Evolutionary conservation across 2,888 invertebrate genomes (phyloP), one percentile per base, ranked within the genome.

Genomic region (Eupithecia subfuscata): DNA sequence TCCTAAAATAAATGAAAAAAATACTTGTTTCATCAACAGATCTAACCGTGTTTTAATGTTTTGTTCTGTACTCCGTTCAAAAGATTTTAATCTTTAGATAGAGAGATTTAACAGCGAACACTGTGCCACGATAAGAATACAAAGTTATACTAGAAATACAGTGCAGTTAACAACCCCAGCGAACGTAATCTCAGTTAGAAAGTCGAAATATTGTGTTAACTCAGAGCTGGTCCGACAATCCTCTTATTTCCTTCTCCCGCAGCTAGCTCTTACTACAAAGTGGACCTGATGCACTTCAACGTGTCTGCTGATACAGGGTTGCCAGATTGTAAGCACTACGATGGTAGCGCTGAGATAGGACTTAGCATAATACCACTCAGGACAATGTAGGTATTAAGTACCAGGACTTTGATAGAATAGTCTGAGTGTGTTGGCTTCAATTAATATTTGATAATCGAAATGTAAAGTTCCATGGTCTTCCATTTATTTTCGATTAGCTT

Each of bases 201-300:
- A 63, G 68, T 69, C 65, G 52, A 63, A 75, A 69, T 71, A 75
- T 68, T 65, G 71, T 71, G 71, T 69, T 71, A 71, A 69, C 70
- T 79, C 69, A 22, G 52, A 37, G 70, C 22, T 64, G 73, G 70
- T 77, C 81, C 82, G 80, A 82, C 82, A 85, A 86, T 86, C 84
- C 86, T 83, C 85, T 86, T 86, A 85, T 82, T 83, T 81, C 82
- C 79, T 85, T 88, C 88, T 82, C 81, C 80, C 82, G 80, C 88
- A 87, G 84, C 78, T 79, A 82, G 76, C 81, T 71, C 80, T 79
- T 71, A 71, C 79, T 56, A 73, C 84, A 81, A 84, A 87, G 84
- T 85, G 84, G 84, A 85, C 82, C 77, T 79, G 81, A 84, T 87
- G 85, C 84, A 86, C 84, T 87, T 79, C 83, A 85, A 81, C 86